These are phyloP conservation scores for Chanos chanos DNA, from an alignment of 2,797 vertebrate species.

Conservation along the genomic window DNA sequence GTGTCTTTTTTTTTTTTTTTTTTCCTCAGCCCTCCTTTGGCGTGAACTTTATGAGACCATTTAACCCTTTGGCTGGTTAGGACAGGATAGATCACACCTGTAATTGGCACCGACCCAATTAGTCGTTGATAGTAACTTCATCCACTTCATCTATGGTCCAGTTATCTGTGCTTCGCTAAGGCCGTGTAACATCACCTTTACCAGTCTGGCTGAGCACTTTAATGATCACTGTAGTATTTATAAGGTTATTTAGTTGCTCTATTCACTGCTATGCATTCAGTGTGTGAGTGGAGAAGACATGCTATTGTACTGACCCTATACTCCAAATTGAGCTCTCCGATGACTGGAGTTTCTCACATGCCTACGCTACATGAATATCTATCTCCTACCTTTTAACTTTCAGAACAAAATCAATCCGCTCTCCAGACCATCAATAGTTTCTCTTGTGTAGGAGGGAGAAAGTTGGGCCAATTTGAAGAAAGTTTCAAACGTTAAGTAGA, in stretches of 20 bases:
- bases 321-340: no score
- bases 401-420: slow-evolving; percentile 27
- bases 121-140: slow-evolving; percentile 19
- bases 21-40: slow-evolving; percentile 8
- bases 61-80: slow-evolving; percentile 55
- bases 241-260: background rate
- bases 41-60: slow-evolving; percentile 38
- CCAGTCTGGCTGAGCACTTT: background rate
- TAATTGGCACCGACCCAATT: slow-evolving; percentile 59
- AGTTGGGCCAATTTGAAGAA: slow-evolving; percentile 30
- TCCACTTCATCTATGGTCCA: slow-evolving; percentile 1
- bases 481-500: slow-evolving; percentile 12
- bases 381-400: slow-evolving; percentile 30
- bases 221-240: slow-evolving; percentile 1
- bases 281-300: background rate
- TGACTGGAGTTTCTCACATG: no score
- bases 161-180: slow-evolving; percentile 3
- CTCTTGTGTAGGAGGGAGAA: slow-evolving; percentile 31
- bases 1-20: slow-evolving; percentile 36
- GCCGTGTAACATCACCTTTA: background rate
- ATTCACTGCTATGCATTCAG: no score
- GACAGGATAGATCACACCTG: slow-evolving; percentile 55
- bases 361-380: no score
- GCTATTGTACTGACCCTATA: slow-evolving; percentile 13
- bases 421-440: slow-evolving; percentile 19